Percentiles rank a stretch among this genome's conserved stretches.
These are phyloP conservation scores for Sarcophaga carnaria DNA, from an alignment of 2,888 invertebrate genomes.

Conservation along the genomic window DNA sequence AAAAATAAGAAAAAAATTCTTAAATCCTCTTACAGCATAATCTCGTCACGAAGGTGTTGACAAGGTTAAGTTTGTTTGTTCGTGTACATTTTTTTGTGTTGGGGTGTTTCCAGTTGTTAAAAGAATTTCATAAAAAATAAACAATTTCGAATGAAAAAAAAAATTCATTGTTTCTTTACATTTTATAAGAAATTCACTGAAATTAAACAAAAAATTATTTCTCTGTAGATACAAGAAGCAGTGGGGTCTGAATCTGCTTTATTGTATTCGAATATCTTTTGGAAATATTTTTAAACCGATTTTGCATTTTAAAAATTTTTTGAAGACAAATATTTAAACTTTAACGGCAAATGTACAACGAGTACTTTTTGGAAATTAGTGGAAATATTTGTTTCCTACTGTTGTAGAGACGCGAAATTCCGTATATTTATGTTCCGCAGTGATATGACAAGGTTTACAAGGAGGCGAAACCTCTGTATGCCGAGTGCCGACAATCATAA, in stretches of 20 bases:
- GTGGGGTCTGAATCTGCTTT: conserved; percentile 25
- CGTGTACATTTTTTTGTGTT: neutral
- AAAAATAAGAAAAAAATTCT: neutral
- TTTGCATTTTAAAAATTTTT: too few relatives aligned
- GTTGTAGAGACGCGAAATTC: too few relatives aligned
- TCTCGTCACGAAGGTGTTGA: conserved; percentile 43
- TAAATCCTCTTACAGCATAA: conserved; percentile 7
- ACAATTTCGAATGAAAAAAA: conserved; percentile 4
- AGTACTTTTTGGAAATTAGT: too few relatives aligned
- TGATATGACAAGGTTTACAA: too few relatives aligned
- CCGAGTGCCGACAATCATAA: too few relatives aligned
- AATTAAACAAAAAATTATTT: conserved; percentile 9
- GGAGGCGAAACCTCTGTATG: too few relatives aligned
- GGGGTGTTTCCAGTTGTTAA: neutral
- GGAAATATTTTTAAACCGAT: too few relatives aligned
- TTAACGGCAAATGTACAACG: too few relatives aligned
- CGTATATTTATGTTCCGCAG: too few relatives aligned
- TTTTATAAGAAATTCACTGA: conserved; percentile 18
- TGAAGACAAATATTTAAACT: too few relatives aligned
- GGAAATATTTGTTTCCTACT: too few relatives aligned
- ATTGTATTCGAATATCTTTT: neutral
- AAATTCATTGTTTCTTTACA: conserved; percentile 14
- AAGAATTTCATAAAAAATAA: conserved; percentile 26
- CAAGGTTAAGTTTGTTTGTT: conserved; percentile 44
- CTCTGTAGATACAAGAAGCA: neutral